A percentile compares a stretch with the other conserved stretches of the same genome.
phyloP scores from a whole-genome alignment of 2,888 invertebrate species.

The Leptinotarsa juncta region DNA sequence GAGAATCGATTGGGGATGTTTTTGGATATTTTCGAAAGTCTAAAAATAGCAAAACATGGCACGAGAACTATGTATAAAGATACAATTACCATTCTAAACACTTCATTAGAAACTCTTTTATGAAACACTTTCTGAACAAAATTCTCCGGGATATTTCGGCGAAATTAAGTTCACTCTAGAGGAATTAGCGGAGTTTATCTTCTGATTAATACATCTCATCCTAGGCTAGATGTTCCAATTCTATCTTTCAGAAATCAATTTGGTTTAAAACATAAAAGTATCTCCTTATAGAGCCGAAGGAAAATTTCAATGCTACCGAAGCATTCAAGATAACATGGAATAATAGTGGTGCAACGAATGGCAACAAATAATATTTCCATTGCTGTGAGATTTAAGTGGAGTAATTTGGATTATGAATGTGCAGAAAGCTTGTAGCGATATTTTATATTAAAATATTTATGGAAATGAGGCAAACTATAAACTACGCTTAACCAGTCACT shows the following conservation, averaged over 20 bases:
- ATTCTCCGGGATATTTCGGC: no score
- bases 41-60: no score
- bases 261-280: background rate
- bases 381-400: constrained; percentile 7
- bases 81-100: no score
- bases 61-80: no score
- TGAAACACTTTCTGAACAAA: no score
- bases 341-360: constrained; percentile 7
- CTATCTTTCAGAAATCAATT: no score
- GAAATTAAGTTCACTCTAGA: background rate
- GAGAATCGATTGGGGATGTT: no score
- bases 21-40: no score
- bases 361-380: background rate
- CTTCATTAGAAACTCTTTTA: no score
- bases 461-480: constrained; percentile 15
- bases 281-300: background rate
- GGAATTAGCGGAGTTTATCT: background rate
- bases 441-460: constrained; percentile 24
- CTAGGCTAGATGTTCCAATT: no score
- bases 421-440: constrained; percentile 12
- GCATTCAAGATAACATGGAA: constrained; percentile 3
- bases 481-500: background rate
- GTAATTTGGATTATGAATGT: constrained; percentile 24
- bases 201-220: no score
- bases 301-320: constrained; percentile 16